These are phyloP conservation scores for Cephalopterus ornatus DNA, from an alignment of 2,113 vertebrate species.

Conservation along the genomic window DNA sequence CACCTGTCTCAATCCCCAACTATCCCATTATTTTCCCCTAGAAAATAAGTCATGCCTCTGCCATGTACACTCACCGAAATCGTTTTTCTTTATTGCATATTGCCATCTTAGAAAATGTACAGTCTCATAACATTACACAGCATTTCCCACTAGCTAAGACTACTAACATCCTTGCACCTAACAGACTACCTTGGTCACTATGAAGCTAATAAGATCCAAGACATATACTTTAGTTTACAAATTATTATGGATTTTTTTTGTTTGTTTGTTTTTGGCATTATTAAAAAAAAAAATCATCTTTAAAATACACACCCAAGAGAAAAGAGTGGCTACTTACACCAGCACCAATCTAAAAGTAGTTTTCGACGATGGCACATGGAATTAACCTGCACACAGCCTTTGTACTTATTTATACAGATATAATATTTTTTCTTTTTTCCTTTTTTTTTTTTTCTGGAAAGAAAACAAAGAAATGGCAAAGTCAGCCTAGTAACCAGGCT, in stretches of 20 bases:
- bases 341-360: conserved; percentile 80
- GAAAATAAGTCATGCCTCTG: conserved; percentile 38
- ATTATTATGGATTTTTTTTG: conserved; percentile 66
- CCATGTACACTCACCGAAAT: conserved; percentile 58
- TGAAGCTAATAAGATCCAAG: conserved; percentile 73
- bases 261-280: conserved; percentile 75
- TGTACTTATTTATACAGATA: conserved; percentile 32
- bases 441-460: not conserved
- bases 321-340: conserved; percentile 78
- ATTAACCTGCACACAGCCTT: conserved; percentile 75
- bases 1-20: not conserved
- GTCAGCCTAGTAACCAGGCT: conserved; percentile 39
- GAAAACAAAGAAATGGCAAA: conserved; percentile 64
- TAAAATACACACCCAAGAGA: conserved; percentile 78
- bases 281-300: conserved; percentile 67
- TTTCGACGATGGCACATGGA: conserved; percentile 77
- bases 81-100: conserved; percentile 82
- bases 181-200: conserved; percentile 73
- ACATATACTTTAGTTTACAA: conserved; percentile 79
- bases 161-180: conserved; percentile 77
- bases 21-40: rapidly evolving
- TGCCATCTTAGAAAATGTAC: conserved; percentile 79
- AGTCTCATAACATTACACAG: conserved; percentile 77
- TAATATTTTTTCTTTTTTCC: not conserved
- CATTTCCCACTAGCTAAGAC: conserved; percentile 68